Evolutionary conservation across 2,113 vertebrate species (phyloP), one percentile per base, ranked within the genome.

Genomic region (Morone saxatilis): DNA sequence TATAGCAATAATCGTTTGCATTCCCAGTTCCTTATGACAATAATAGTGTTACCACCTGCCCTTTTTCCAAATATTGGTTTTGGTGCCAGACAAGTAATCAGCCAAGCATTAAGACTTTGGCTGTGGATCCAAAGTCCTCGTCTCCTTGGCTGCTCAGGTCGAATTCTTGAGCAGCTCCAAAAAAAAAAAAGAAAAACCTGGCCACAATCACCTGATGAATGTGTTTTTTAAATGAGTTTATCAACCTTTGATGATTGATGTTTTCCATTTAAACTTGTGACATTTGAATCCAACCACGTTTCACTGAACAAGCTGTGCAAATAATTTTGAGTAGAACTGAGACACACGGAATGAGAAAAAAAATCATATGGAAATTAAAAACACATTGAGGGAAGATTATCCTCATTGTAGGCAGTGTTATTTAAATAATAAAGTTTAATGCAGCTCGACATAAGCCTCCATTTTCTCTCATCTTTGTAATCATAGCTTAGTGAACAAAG

Each of bases 381-480:
- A 84, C 76, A 83, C 83, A 85, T 85, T 76, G 56, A 67, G 53
- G 71, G 72, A 79, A 88, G 77, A 92, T 89, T 90, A 93, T 91
- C 76, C 71, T 85, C 86, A 86, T 88, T 89, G 81, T 72, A 72
- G 65, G 19, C 62, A 25, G 81, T 67, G 74, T 79, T 92, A 81
- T 92, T 84, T 90, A 61, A 88, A 89, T 88, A 88, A 90, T 89
- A 81, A 89, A 84, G 79, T 82, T 85, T 87, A 91, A 91, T 91
- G 61, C 71, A 62, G 78, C 57, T 71, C 54, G 56, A 81, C 76
- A 89, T 84, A 81, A 80, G 81, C 81, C 25, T 65, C 74, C 63
- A 86, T 90, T 90, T 93, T 90, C 88, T 86, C 80, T 91, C 88
- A 80, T 91, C 78, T 91, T 74, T 76, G 53, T 87, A 91, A 91